phyloP scores from a whole-genome alignment of 2,797 vertebrate species.

The Euthynnus affinis region DNA sequence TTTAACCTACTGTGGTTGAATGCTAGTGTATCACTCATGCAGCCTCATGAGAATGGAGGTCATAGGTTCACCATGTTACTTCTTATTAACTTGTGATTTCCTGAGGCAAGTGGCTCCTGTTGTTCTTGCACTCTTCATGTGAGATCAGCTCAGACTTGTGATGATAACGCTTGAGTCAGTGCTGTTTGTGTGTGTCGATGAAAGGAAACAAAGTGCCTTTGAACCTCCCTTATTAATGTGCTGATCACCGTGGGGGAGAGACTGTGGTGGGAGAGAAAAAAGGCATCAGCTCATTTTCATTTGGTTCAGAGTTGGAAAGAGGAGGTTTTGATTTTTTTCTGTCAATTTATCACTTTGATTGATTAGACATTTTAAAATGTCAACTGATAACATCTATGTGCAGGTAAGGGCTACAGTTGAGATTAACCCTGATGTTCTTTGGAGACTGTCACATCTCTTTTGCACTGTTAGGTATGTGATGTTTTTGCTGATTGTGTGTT shows the following conservation, averaged over 20 bases:
- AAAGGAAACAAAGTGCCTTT: constrained; percentile 40
- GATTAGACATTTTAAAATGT: constrained; percentile 6
- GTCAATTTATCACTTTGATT: constrained; percentile 16
- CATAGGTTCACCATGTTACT: constrained; percentile 26
- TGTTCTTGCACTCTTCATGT: constrained; percentile 38
- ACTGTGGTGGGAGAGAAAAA: constrained; percentile 8
- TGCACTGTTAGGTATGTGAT: constrained; percentile 38
- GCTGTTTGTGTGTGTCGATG: not conserved
- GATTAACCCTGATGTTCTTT: constrained; percentile 22
- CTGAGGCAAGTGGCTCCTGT: constrained; percentile 18
- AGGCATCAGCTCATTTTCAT: not conserved
- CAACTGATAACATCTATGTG: constrained; percentile 5
- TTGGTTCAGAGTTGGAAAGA: constrained; percentile 8
- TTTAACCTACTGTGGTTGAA: constrained; percentile 20
- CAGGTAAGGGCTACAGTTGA: constrained; percentile 4
- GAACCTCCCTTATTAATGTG: constrained; percentile 39
- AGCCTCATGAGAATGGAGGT: constrained; percentile 27
- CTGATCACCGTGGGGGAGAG: constrained; percentile 25
- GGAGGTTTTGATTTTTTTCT: not conserved
- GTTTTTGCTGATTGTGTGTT: constrained; percentile 42
- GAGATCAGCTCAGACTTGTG: constrained; percentile 35
- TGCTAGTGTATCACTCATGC: not conserved
- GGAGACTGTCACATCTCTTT: constrained; percentile 20
- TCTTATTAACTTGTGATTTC: constrained; percentile 50
- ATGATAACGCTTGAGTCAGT: constrained; percentile 30